Evolutionary conservation across 2,797 vertebrate species (phyloP), one percentile per base, ranked within the genome.

Genomic region (Lacerta bilineata): DNA sequence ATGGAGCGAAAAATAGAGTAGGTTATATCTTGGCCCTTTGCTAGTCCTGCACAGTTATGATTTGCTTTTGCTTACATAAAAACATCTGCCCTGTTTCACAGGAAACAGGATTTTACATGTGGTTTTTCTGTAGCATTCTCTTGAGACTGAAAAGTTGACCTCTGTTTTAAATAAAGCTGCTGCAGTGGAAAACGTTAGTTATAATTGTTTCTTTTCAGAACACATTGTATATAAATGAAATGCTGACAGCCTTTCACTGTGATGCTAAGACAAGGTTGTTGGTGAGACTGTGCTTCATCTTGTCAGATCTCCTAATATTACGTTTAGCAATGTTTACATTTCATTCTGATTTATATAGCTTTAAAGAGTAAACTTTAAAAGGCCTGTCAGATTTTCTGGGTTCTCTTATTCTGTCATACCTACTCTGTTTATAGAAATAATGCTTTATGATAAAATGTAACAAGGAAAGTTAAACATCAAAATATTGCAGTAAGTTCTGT

Each of bases 91-190:
- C 93, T 88, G 92, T 93, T 95, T 94, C 92, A 94, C 95, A 95
- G 93, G 95, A 95, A 95, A 92, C 80, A 89, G 93, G 89, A 89
- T 94, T 96, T 96, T 95, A 90, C 92, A 93, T 95, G 94, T 94
- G 95, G 93, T 94, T 96, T 94, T 95, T 96, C 93, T 94, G 64
- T 94, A 92, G 89, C 91, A 91, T 93, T 95, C 93, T 93, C 95
- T 87, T 89, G 93, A 95, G 93, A 92, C 92, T 91, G 86, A 92
- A 69, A 83, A 95, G 92, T 95, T 96, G 94, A 95, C 93, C 93
- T 96, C 91, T 93, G 93, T 59, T 91, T 93, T 96, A 96, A 93
- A 91, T 93, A 95, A 96, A 95, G 90, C 96, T 96, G 95, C 96
- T 96, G 95, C 91, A 95, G 66, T 15, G n/a, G 94, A 96, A 96